Evolutionary conservation across 2,113 vertebrate species (phyloP).

Genomic region (Syngnathoides biaculeatus): DNA sequence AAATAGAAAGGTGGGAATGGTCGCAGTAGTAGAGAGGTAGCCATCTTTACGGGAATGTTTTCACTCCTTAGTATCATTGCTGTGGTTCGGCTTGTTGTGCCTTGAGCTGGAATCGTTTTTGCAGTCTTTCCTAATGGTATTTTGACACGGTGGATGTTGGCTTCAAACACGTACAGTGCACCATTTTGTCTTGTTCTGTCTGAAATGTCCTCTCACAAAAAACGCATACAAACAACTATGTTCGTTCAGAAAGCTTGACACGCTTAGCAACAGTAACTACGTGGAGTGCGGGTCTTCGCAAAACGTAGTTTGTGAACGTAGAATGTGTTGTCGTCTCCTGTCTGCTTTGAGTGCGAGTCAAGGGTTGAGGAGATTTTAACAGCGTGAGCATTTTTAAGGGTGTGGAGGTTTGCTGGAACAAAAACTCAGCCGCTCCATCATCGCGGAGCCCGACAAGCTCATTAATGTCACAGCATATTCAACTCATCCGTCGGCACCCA

Average conservation of each 20-base stretch:
- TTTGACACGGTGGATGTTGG: not conserved
- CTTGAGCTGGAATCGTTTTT: not conserved
- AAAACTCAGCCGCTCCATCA: conserved; percentile 72
- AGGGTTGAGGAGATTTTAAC: conserved; percentile 70
- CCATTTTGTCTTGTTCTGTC: not conserved
- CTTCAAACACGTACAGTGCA: not conserved
- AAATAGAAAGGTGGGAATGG: no score
- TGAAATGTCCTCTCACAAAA: not conserved
- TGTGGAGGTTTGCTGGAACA: conserved; percentile 65
- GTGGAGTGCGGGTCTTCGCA: not conserved
- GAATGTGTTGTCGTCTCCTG: conserved; percentile 39
- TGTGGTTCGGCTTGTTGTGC: no score
- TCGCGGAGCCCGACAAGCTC: conserved; percentile 63
- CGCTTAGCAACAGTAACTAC: not conserved
- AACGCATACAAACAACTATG: not conserved
- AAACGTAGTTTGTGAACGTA: conserved; percentile 17
- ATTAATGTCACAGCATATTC: conserved; percentile 76
- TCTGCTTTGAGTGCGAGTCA: conserved; percentile 55
- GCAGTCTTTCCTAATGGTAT: not conserved
- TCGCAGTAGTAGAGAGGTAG: no score
- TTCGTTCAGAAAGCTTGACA: not conserved
- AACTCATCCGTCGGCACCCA: conserved; percentile 56
- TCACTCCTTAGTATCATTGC: no score
- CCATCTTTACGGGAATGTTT: no score
- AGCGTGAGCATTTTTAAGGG: conserved; percentile 69